Evolutionary conservation across 1,140 invertebrate species (phyloP), one percentile per base, ranked within the genome.

Genomic region (Thaumatotibia leucotreta): DNA sequence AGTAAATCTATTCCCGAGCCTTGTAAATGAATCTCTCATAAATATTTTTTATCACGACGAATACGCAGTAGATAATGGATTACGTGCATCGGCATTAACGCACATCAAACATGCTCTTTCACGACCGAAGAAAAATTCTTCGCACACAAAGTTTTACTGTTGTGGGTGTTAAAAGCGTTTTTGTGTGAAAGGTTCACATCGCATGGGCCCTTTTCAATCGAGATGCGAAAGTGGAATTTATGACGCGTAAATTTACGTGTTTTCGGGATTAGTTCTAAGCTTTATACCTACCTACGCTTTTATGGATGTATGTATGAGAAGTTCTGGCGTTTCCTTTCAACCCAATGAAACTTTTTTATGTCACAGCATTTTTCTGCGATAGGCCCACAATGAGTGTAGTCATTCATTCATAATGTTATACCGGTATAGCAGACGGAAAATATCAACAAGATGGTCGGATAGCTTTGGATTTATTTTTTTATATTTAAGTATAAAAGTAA

Each of bases 201-300:
- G 67, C 69, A 68, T 50, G 67, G 64, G 63, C 69, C 64, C 73
- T 77, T 76, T 81, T 84, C 72, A 80, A 84, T 82, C 71, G 76
- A 70, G 71, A 79, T 72, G 74, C 69, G 75, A 74, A 77, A 80
- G 73, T 81, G 70, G 75, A 84, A 76, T 83, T 83, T 83, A 81
- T 77, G 77, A 76, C 68, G 72, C 75, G 77, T 77, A 69, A 72
- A 75, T 74, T 74, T 70, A 68, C 64, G 61, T 58, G 49, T 63
- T 72, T 66, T 63, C 33, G 49, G 66, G 70, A 72, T 72, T 66
- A 72, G 64, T 67, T 50, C n/a, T 58, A 31, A 58, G 52, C 52
- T 24, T n/a, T 58, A 58, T 31, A n/a, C n/a, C n/a, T n/a, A n/a
- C n/a, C n/a, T n/a, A 58, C 52, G 52, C 11, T n/a, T 58, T 58